Conservation (phyloP, 2,113 vertebrate genomes). For the Coturnix japonica region DNA sequence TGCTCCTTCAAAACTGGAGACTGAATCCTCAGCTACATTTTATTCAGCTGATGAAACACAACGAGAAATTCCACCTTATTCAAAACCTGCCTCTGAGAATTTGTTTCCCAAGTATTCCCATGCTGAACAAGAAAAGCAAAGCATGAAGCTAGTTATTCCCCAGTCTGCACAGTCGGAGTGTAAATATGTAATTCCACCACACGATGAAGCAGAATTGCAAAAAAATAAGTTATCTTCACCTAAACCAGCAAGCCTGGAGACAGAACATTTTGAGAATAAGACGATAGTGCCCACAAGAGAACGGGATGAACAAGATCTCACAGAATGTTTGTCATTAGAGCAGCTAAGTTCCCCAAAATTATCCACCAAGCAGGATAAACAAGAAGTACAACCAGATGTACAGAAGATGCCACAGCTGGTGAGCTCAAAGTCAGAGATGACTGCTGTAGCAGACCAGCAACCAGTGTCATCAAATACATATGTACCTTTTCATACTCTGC, state of each 20-base stretch:
- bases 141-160: not conserved
- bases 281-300: not conserved
- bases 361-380: not conserved
- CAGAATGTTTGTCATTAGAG: constrained; percentile 30
- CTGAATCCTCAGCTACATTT: not conserved
- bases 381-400: not conserved
- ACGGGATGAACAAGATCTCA: not conserved
- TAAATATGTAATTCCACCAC: constrained; percentile 7
- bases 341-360: not conserved
- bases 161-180: not conserved
- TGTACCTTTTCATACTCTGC: not conserved
- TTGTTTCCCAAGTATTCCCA: not conserved
- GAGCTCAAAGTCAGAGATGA: not conserved
- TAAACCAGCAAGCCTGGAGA: not conserved
- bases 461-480: not conserved
- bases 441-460: not conserved
- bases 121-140: constrained; percentile 38
- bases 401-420: not conserved
- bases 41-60: not conserved
- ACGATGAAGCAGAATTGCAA: not conserved
- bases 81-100: constrained; percentile 3
- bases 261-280: not conserved
- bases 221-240: not conserved
- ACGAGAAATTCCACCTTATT: constrained; percentile 2
- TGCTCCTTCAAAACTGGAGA: constrained; percentile 3